phyloP scores from a whole-genome alignment of 2,797 vertebrate species.

The Coranthus polyacanthus region DNA sequence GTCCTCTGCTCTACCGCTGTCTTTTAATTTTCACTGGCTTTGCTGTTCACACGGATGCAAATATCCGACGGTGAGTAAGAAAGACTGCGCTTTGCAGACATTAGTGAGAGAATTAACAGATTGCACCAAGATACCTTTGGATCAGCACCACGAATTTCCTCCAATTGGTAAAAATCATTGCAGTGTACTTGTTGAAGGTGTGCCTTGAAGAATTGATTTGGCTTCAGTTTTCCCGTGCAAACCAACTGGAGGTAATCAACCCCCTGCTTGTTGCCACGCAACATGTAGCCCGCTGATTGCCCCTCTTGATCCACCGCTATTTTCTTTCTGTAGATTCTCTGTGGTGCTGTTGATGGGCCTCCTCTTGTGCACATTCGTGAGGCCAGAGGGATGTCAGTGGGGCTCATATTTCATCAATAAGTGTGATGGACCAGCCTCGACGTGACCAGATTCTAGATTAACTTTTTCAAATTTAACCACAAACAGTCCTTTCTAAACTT shows the following conservation, averaged over 20 bases:
- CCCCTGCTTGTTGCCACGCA: conserved; percentile 62
- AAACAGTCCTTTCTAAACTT: conserved; percentile 5
- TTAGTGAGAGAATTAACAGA: conserved; percentile 47
- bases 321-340: conserved; percentile 45
- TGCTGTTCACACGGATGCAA: too few relatives aligned
- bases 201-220: conserved; percentile 67
- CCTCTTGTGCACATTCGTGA: conserved; percentile 35
- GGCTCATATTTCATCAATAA: conserved; percentile 26
- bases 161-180: conserved; percentile 47
- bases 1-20: too few relatives aligned
- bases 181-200: conserved; percentile 57
- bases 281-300: conserved; percentile 73
- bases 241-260: conserved; percentile 68
- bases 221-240: conserved; percentile 55
- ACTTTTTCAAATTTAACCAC: conserved; percentile 1
- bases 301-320: conserved; percentile 61
- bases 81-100: too few relatives aligned
- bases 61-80: neutral
- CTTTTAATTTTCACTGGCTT: neutral
- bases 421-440: neutral
- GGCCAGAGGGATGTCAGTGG: conserved; percentile 10
- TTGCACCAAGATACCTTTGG: conserved; percentile 26
- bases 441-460: neutral
- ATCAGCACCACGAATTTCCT: conserved; percentile 27
- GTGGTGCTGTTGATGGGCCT: conserved; percentile 41